A percentile compares a stretch with the other conserved stretches of the same genome.
Evolutionary conservation across 2,797 vertebrate genomes (phyloP).

Genomic region (Numenius phaeopus): DNA sequence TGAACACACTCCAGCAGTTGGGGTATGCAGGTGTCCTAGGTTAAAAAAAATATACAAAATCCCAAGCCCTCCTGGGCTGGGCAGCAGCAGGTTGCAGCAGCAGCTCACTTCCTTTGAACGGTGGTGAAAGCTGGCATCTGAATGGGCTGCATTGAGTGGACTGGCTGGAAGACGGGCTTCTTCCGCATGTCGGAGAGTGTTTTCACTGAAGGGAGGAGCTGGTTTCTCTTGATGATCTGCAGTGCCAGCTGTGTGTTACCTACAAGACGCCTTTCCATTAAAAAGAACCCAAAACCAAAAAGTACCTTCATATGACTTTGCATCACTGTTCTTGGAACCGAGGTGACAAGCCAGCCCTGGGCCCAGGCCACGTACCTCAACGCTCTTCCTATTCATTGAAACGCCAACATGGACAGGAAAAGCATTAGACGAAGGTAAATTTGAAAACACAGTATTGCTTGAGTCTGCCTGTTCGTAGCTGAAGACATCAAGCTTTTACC

Average conservation of each 20-base stretch:
- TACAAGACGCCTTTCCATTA: conserved; percentile 59
- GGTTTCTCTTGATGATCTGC: conserved; percentile 99
- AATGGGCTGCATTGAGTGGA: conserved; percentile 88
- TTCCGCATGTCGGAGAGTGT: conserved; percentile 89
- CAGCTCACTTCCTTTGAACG: conserved; percentile 91
- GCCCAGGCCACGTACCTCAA: rapidly evolving
- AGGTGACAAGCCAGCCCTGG: neutral
- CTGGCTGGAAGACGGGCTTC: conserved; percentile 87
- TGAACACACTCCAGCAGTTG: conserved; percentile 62
- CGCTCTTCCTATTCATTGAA: neutral
- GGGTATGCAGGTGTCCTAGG: conserved; percentile 60
- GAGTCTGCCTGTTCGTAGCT: neutral
- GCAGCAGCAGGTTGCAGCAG: neutral
- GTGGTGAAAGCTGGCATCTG: conserved; percentile 91
- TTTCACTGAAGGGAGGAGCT: conserved; percentile 90
- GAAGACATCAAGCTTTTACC: neutral
- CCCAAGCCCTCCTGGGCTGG: conserved; percentile 21
- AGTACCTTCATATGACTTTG: neutral
- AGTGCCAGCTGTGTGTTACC: conserved; percentile 97
- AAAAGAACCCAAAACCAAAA: neutral
- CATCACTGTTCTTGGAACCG: neutral
- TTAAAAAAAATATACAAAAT: conserved; percentile 63
- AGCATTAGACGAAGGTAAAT: neutral
- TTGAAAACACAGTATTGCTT: neutral
- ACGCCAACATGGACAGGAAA: rapidly evolving